Conservation (phyloP, 2,888 invertebrate species). For the Protonemura montana region DNA sequence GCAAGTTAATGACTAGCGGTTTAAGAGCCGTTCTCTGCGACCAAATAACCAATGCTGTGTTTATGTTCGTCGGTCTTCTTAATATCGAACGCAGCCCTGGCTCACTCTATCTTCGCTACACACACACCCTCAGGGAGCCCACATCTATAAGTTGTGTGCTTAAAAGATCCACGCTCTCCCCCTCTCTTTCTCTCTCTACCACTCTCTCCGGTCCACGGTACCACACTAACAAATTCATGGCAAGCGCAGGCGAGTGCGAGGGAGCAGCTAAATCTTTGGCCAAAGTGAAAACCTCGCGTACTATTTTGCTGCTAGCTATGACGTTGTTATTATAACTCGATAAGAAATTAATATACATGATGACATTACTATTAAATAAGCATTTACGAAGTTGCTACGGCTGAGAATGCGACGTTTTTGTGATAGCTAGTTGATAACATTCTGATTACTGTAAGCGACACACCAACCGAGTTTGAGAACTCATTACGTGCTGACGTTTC, state of each 20-base stretch:
- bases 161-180: neutral
- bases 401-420: neutral
- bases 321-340: neutral
- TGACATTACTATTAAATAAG: constrained; percentile 7
- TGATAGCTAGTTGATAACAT: neutral
- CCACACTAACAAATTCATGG: neutral
- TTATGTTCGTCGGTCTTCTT: neutral
- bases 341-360: constrained; percentile 12
- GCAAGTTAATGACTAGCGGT: neutral
- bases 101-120: neutral
- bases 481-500: neutral
- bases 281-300: neutral
- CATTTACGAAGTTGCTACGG: neutral
- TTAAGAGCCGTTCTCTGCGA: neutral
- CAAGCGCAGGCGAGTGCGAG: neutral
- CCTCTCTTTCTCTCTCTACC: neutral
- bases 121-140: neutral
- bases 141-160: neutral
- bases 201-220: no score
- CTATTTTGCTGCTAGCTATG: neutral
- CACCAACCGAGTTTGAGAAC: neutral
- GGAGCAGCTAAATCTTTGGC: neutral
- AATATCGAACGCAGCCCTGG: neutral
- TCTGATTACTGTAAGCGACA: neutral
- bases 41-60: constrained; percentile 4